Evolutionary conservation across 2,888 invertebrate species (phyloP), one percentile per base, ranked within the genome.

Genomic region (Maniola hyperantus): DNA sequence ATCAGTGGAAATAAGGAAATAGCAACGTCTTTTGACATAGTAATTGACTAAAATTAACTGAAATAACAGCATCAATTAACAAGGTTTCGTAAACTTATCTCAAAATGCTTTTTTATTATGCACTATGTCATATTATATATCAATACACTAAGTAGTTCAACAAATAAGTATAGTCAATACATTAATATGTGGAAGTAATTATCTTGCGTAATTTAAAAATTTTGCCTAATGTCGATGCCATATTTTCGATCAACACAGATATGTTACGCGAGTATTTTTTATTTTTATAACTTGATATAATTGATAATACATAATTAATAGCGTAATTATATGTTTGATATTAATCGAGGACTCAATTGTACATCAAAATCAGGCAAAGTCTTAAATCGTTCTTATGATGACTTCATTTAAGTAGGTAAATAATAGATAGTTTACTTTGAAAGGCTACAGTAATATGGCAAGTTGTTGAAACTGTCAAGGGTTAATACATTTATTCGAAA

Each of bases 11-110:
- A 69, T 57, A 57, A 82, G 74, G 74, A 84, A 84, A 80, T 76
- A 78, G 79, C 77, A 80, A 82, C 77, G 80, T 77, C 80, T 72
- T 78, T 79, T 79, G 85, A 87, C 85, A 85, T 77, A 80, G 75
- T 90, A 91, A 91, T 91, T 89, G 90, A 91, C 90, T 83, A 87
- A 87, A 89, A 88, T 80, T 80, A 90, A 89, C 83, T 77, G 81
- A 88, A 89, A 82, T 80, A 88, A 88, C 84, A 84, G 80, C 80
- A 81, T 82, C 79, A 76, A 78, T 82, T 75, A 87, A 88, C 85
- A 84, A 85, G 84, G 81, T 83, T 85, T 84, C 78, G 83, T 83
- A 86, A 84, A 84, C 81, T 83, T 83, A 87, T 74, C 51, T 68
- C 79, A 78, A 81, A 74, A 73, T 76, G 71, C 72, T 76, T 70